phyloP scores from a whole-genome alignment of 2,113 vertebrate genomes.

The Channa maculata region DNA sequence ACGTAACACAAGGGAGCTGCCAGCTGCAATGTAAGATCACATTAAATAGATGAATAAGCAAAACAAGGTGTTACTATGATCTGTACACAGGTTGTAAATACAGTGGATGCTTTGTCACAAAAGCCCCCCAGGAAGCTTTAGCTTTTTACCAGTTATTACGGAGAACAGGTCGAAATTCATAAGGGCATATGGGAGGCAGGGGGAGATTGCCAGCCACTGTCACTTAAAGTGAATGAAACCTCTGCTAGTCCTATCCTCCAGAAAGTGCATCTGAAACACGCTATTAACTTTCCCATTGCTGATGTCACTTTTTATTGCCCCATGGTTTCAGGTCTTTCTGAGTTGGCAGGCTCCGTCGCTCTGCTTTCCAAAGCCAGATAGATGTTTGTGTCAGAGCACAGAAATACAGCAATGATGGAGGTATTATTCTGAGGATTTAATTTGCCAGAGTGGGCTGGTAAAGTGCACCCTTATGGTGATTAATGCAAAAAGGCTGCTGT shows the following conservation, averaged over 20 bases:
- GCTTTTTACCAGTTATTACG: slow-evolving; percentile 66
- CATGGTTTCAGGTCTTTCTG: slow-evolving; percentile 65
- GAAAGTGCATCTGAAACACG: slow-evolving; percentile 79
- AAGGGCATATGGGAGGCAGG: slow-evolving; percentile 54
- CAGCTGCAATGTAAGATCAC: slow-evolving; percentile 44
- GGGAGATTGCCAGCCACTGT: slow-evolving; percentile 62
- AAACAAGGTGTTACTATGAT: slow-evolving; percentile 58
- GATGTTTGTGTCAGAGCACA: slow-evolving; percentile 63
- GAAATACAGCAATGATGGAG: slow-evolving; percentile 74
- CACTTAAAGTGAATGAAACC: slow-evolving; percentile 72
- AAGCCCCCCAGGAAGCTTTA: slow-evolving; percentile 22
- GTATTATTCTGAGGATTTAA: slow-evolving; percentile 75
- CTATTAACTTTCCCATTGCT: slow-evolving; percentile 79
- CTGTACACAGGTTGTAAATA: slow-evolving; percentile 39
- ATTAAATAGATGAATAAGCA: slow-evolving; percentile 43
- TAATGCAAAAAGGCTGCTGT: slow-evolving; percentile 49
- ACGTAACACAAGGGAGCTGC: slow-evolving; percentile 21
- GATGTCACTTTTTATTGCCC: slow-evolving; percentile 79
- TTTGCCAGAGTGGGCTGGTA: slow-evolving; percentile 75
- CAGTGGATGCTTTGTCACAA: slow-evolving; percentile 36
- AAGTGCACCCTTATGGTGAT: slow-evolving; percentile 70
- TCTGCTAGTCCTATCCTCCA: slow-evolving; percentile 56
- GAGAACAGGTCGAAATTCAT: slow-evolving; percentile 59
- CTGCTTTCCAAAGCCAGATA: slow-evolving; percentile 68
- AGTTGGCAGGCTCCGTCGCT: slow-evolving; percentile 66